Evolutionary conservation across 2,888 invertebrate species (phyloP).

Genomic region (Thymelicus sylvestris): DNA sequence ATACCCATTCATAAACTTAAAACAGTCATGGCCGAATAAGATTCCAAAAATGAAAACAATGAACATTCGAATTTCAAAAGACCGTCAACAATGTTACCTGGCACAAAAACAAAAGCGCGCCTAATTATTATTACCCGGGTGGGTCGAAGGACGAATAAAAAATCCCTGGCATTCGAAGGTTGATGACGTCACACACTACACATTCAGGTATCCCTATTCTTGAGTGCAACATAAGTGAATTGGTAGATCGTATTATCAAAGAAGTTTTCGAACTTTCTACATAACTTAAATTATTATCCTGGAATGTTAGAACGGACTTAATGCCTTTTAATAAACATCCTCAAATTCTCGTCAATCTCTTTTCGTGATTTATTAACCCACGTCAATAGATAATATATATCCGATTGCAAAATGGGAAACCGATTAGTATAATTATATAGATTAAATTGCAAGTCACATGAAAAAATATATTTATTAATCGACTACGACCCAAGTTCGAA

Average conservation of each 20-base stretch:
- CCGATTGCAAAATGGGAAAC: too few relatives aligned
- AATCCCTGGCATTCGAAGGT: conserved; percentile 74
- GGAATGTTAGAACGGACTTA: background rate
- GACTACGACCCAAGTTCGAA: too few relatives aligned
- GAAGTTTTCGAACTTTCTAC: background rate
- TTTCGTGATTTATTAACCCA: too few relatives aligned
- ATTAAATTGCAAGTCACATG: too few relatives aligned
- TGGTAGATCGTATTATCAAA: conserved; percentile 46
- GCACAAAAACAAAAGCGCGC: conserved; percentile 68
- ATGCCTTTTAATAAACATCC: too few relatives aligned
- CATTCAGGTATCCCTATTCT: conserved; percentile 59
- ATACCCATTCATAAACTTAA: conserved; percentile 1
- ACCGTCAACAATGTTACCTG: conserved; percentile 44
- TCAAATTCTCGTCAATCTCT: too few relatives aligned
- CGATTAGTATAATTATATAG: too few relatives aligned
- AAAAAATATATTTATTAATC: too few relatives aligned
- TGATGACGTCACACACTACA: conserved; percentile 70
- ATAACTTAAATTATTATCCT: too few relatives aligned
- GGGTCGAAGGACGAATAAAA: conserved; percentile 56
- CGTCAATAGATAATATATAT: too few relatives aligned
- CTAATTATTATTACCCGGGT: conserved; percentile 65
- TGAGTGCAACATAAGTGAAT: conserved; percentile 50
- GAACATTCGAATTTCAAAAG: conserved; percentile 42
- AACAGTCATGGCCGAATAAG: conserved; percentile 18
- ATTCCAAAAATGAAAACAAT: conserved; percentile 30